Evolutionary conservation across 2,888 invertebrate species (phyloP).

Genomic region (Aelia acuminata): DNA sequence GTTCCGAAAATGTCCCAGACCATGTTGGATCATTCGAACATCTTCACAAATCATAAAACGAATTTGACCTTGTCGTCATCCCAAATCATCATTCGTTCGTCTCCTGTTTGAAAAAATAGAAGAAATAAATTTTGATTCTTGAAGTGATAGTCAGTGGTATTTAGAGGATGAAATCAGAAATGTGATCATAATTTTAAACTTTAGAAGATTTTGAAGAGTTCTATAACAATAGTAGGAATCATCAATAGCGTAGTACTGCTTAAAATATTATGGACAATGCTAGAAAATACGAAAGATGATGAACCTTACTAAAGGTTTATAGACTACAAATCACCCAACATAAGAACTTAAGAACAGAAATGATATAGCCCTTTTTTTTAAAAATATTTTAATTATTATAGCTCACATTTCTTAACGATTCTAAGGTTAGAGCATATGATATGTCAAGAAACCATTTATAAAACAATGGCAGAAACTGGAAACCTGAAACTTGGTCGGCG

Average conservation of each 20-base stretch:
- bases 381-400: neutral
- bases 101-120: neutral
- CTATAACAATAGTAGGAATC: neutral
- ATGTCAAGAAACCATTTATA: neutral
- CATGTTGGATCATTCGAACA: neutral
- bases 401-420: neutral
- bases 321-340: too few species aligned
- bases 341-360: too few species aligned
- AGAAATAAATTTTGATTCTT: neutral
- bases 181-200: neutral
- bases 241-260: neutral
- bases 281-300: too few species aligned
- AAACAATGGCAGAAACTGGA: neutral
- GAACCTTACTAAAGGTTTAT: too few species aligned
- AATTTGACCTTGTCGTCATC: neutral
- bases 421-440: neutral
- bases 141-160: neutral
- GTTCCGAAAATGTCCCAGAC: slow-evolving; percentile 15
- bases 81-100: neutral
- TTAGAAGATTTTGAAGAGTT: neutral
- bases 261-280: too few species aligned
- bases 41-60: slow-evolving; percentile 37
- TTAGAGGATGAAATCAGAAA: neutral
- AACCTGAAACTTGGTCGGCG: slow-evolving; percentile 8
- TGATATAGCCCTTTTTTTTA: too few species aligned